These are phyloP conservation scores for Turdus rufiventris DNA, from an alignment of 2,113 vertebrate genomes.

Conservation along the genomic window DNA sequence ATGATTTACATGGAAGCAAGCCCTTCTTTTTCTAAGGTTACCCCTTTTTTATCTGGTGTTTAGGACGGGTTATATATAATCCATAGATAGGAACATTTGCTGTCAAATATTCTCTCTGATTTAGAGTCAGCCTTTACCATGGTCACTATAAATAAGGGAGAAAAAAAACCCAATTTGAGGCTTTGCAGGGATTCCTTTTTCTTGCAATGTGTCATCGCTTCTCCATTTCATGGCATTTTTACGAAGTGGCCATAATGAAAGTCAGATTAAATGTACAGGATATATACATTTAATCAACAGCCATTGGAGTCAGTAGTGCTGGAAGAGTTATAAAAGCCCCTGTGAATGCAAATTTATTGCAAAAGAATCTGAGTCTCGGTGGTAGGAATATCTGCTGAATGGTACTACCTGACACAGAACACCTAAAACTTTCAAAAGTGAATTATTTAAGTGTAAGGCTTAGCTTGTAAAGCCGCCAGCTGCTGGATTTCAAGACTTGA, in stretches of 20 bases:
- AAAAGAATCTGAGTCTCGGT: conserved; percentile 69
- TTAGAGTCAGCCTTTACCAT: conserved; percentile 86
- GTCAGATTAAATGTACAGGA: conserved; percentile 91
- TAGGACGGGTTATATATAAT: conserved; percentile 86
- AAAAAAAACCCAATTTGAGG: conserved; percentile 86
- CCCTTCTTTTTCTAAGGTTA: conserved; percentile 81
- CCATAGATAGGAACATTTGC: conserved; percentile 85
- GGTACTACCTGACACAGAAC: conserved; percentile 88
- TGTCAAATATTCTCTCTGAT: conserved; percentile 92
- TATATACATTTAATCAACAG: conserved; percentile 76
- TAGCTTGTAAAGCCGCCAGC: conserved; percentile 81
- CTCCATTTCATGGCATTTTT: conserved; percentile 93
- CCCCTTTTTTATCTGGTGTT: conserved; percentile 83
- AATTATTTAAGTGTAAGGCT: conserved; percentile 82
- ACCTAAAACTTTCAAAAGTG: conserved; percentile 76
- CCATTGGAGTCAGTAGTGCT: conserved; percentile 68
- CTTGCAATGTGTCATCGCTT: conserved; percentile 86
- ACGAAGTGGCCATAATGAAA: conserved; percentile 98
- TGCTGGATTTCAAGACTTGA: conserved; percentile 84
- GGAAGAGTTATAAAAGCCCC: conserved; percentile 74
- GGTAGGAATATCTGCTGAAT: conserved; percentile 74
- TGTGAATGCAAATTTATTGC: conserved; percentile 80
- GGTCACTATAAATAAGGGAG: conserved; percentile 87
- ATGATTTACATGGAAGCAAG: conserved; percentile 94
- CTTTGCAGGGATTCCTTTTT: conserved; percentile 89